phyloP scores from a whole-genome alignment of 2,888 invertebrate species.

The Lingula anatina region DNA sequence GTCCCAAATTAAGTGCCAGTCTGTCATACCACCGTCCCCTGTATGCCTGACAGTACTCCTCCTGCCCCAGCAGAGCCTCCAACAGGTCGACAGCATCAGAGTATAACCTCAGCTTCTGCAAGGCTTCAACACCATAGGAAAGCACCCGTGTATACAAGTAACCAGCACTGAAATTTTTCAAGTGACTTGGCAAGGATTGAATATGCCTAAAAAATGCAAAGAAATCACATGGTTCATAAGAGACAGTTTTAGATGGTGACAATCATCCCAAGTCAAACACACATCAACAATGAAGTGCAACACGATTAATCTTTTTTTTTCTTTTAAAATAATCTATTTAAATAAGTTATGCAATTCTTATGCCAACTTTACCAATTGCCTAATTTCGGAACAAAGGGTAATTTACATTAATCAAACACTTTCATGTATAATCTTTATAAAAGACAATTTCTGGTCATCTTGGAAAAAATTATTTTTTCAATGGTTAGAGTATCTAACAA shows the following conservation, averaged over 20 bases:
- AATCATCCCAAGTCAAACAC: not conserved
- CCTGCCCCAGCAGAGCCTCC: constrained; percentile 56
- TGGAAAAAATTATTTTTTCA: too few relatives aligned
- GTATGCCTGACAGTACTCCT: constrained; percentile 45
- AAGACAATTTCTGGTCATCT: too few relatives aligned
- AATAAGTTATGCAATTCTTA: not conserved
- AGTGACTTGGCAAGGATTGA: constrained; percentile 55
- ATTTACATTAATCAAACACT: too few relatives aligned
- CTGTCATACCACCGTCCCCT: constrained; percentile 60
- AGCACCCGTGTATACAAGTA: constrained; percentile 52
- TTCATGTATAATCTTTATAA: too few relatives aligned
- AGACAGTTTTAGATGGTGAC: not conserved
- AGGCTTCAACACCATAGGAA: constrained; percentile 53
- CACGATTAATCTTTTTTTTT: too few relatives aligned
- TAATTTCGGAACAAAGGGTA: too few relatives aligned
- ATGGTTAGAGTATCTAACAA: too few relatives aligned
- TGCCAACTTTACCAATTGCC: too few relatives aligned
- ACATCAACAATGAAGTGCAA: too few relatives aligned
- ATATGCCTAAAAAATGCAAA: constrained; percentile 37
- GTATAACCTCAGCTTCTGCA: constrained; percentile 54
- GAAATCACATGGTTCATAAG: not conserved
- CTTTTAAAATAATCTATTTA: too few relatives aligned
- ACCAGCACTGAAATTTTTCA: constrained; percentile 61
- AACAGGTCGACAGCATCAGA: constrained; percentile 57
- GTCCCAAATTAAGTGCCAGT: constrained; percentile 61